phyloP scores from a whole-genome alignment of 2,888 invertebrate genomes.

The Drosophila atripex region DNA sequence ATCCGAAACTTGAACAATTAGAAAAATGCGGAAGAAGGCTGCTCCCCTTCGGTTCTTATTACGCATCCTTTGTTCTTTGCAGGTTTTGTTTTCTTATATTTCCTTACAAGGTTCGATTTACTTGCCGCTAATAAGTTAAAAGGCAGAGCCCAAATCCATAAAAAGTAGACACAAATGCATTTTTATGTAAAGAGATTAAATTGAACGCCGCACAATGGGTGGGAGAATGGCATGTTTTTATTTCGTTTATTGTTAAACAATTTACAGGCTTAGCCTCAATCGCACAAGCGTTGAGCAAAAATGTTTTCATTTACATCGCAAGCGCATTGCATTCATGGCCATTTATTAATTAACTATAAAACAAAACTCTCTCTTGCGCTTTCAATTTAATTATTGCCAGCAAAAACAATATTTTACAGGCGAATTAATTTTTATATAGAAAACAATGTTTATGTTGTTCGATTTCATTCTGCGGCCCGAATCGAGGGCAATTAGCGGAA shows the following conservation, averaged over 20 bases:
- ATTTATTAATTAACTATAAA: conserved; percentile 70
- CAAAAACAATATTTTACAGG: conserved; percentile 42
- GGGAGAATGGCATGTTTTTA: conserved; percentile 15
- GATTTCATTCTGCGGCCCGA: conserved; percentile 9
- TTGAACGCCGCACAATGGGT: conserved; percentile 12
- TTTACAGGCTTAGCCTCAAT: conserved; percentile 38
- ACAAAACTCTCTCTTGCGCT: conserved; percentile 26
- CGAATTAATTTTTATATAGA: conserved; percentile 66
- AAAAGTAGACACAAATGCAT: background rate
- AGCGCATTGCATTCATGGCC: conserved; percentile 26
- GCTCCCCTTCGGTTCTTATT: background rate
- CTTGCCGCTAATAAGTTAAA: background rate
- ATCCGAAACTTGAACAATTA: conserved; percentile 43
- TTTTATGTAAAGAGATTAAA: conserved; percentile 25
- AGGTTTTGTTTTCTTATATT: background rate
- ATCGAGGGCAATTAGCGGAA: conserved; percentile 68
- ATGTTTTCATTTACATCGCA: conserved; percentile 36
- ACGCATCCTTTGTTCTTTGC: background rate
- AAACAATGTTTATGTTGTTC: conserved; percentile 46
- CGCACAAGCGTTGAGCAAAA: conserved; percentile 25
- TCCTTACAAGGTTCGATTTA: background rate
- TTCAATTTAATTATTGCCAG: conserved; percentile 36
- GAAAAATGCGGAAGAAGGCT: background rate
- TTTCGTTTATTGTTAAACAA: conserved; percentile 40
- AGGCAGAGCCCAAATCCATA: too few species aligned